Evolutionary conservation across 2,888 invertebrate species (phyloP).

Genomic region (Sycophila texana): DNA sequence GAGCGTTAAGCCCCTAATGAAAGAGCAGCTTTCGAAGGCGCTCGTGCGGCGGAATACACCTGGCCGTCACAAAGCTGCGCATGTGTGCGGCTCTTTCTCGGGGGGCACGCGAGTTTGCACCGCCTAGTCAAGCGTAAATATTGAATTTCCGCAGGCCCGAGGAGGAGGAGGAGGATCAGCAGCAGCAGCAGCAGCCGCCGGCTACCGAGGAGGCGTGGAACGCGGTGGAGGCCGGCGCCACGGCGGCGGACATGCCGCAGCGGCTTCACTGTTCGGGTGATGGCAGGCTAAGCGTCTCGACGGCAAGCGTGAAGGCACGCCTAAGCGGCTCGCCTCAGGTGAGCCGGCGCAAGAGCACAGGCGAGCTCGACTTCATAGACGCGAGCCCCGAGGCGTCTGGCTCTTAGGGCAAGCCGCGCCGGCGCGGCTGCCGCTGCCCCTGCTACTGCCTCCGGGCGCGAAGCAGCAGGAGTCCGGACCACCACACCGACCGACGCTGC

Average conservation of each 20-base stretch:
- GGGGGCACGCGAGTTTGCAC: too few relatives aligned
- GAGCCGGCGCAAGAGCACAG: conserved; percentile 60
- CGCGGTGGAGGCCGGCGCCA: background rate
- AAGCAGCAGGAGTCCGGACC: background rate
- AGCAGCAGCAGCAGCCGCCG: background rate
- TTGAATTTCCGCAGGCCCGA: conserved; percentile 12
- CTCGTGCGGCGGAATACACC: too few relatives aligned
- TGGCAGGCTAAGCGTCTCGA: conserved; percentile 68
- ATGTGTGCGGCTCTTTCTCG: background rate
- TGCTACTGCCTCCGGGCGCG: background rate
- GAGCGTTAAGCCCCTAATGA: too few relatives aligned
- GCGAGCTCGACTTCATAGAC: conserved; percentile 71
- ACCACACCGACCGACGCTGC: background rate
- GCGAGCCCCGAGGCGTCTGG: conserved; percentile 71
- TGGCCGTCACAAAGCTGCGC: too few relatives aligned
- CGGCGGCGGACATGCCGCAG: conserved; percentile 8
- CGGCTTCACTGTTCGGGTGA: conserved; percentile 51
- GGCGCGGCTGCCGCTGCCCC: background rate
- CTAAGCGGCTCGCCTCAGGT: conserved; percentile 67
- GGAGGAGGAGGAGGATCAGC: too few relatives aligned
- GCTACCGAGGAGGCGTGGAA: too few relatives aligned
- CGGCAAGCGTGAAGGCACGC: conserved; percentile 70
- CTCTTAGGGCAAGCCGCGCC: conserved; percentile 61
- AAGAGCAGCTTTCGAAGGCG: too few relatives aligned
- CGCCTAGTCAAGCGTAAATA: background rate